These are phyloP conservation scores for Cavia aperea DNA, from an alignment of 2,113 vertebrate genomes.

Conservation along the genomic window DNA sequence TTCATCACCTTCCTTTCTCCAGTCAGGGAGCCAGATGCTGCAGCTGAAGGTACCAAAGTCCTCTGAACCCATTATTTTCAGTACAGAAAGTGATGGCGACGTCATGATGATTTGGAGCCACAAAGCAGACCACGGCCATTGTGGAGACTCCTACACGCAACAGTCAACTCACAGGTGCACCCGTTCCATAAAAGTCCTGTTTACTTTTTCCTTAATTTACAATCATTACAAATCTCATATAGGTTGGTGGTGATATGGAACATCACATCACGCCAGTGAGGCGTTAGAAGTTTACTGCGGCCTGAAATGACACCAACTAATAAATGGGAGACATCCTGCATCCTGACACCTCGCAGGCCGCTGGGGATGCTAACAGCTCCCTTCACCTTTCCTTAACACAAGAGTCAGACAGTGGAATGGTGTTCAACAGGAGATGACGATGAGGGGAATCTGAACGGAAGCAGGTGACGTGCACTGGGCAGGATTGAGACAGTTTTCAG, in stretches of 20 bases:
- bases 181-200: conserved; percentile 71
- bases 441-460: conserved; percentile 76
- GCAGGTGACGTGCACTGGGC: conserved; percentile 74
- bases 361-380: conserved; percentile 82
- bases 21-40: background rate
- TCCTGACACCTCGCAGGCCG: conserved; percentile 79
- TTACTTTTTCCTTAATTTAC: conserved; percentile 80
- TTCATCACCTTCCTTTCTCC: background rate
- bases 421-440: conserved; percentile 75
- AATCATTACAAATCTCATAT: conserved; percentile 82
- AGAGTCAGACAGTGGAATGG: conserved; percentile 78
- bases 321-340: conserved; percentile 84
- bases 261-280: conserved; percentile 74
- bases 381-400: conserved; percentile 81
- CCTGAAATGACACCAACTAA: conserved; percentile 79
- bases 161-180: conserved; percentile 74
- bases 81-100: background rate
- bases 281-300: conserved; percentile 81
- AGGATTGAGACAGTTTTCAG: conserved; percentile 73
- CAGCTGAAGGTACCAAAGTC: background rate
- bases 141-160: conserved; percentile 39
- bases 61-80: background rate
- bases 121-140: conserved; percentile 40
- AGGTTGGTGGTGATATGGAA: conserved; percentile 59
- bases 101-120: conserved; percentile 18